phyloP scores from a whole-genome alignment of 2,113 vertebrate species.

The Procapra przewalskii region DNA sequence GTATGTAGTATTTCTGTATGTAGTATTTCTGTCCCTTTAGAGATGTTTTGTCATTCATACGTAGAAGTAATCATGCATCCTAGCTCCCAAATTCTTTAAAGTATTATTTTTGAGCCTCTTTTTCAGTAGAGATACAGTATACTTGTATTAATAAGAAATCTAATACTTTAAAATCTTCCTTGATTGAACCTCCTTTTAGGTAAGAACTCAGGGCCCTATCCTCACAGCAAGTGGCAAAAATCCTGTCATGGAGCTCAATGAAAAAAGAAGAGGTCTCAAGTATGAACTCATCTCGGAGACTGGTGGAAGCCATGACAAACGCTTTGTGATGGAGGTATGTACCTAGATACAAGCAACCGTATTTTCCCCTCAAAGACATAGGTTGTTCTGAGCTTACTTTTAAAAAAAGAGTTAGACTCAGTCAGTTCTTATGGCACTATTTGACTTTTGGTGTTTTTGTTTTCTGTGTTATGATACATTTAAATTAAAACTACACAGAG shows the following conservation, averaged over 20 bases:
- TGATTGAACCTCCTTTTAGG: slow-evolving; percentile 77
- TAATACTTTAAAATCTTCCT: neutral
- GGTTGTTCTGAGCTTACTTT: neutral
- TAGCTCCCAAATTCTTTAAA: neutral
- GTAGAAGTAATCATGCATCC: neutral
- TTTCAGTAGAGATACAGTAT: neutral
- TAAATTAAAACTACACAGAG: neutral
- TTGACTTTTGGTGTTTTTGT: slow-evolving; percentile 27
- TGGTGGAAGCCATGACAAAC: slow-evolving; percentile 98
- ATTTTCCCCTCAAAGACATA: neutral
- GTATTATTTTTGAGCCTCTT: neutral
- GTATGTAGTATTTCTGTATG: neutral
- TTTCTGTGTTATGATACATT: neutral
- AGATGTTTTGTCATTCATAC: neutral
- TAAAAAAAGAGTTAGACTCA: neutral
- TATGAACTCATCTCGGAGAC: slow-evolving; percentile 99
- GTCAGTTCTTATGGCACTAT: neutral
- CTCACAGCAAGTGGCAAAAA: slow-evolving; percentile 99
- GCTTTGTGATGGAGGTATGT: slow-evolving; percentile 97
- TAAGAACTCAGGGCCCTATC: slow-evolving; percentile 99
- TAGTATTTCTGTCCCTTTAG: neutral
- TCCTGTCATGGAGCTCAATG: slow-evolving; percentile 99
- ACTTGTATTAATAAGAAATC: slow-evolving; percentile 26
- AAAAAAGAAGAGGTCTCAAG: slow-evolving; percentile 97
- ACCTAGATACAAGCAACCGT: neutral